A percentile compares a stretch with the other conserved stretches of the same genome.
phyloP scores from a whole-genome alignment of 2,113 vertebrate species.

The Cepphus grylle region DNA sequence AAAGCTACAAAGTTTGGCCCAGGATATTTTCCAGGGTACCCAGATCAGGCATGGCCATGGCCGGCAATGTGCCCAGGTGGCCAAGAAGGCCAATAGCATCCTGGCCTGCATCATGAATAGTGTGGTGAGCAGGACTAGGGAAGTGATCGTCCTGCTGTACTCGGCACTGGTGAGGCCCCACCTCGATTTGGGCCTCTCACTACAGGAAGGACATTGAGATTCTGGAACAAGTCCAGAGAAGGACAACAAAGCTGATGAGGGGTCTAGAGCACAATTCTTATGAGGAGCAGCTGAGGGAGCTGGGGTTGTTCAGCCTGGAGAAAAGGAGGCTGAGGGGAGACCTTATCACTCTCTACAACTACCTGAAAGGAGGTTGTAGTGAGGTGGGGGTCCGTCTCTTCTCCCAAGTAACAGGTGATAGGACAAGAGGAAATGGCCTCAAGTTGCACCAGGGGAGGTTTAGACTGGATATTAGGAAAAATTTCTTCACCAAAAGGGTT shows the following conservation, averaged over 20 bases:
- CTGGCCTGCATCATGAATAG: background rate
- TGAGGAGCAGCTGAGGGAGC: background rate
- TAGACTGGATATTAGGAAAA: background rate
- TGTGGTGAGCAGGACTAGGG: background rate
- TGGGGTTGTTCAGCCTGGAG: background rate
- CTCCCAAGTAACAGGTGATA: background rate
- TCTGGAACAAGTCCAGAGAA: background rate
- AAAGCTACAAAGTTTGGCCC: background rate
- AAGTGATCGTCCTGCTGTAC: background rate
- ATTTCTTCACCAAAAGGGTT: background rate
- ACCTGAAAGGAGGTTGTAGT: background rate
- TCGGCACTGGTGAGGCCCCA: background rate
- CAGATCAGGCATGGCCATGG: rapidly evolving
- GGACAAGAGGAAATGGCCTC: background rate
- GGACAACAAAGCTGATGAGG: background rate
- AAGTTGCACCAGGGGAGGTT: too few species aligned
- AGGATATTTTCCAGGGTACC: background rate
- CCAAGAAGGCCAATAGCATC: background rate
- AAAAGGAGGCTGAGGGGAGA: background rate
- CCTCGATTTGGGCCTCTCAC: background rate
- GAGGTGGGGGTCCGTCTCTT: background rate
- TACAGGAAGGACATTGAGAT: background rate
- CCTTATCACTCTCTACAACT: background rate
- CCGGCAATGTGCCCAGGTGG: background rate
- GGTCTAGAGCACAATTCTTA: background rate